phyloP scores from a whole-genome alignment of 2,888 invertebrate genomes.

The Eretmocerus hayati region DNA sequence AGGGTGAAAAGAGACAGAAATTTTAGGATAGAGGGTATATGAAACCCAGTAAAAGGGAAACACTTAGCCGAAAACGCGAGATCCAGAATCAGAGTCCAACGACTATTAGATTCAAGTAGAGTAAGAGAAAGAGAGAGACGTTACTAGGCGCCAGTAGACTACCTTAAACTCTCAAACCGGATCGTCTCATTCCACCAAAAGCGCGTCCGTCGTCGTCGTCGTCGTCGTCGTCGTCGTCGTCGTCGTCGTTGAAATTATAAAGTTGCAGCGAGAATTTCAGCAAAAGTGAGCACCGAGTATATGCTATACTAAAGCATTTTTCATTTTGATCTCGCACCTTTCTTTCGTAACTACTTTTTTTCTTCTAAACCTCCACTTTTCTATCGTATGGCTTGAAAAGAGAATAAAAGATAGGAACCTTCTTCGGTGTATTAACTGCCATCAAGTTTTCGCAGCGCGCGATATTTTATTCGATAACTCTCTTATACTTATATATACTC shows the following conservation, averaged over 20 bases:
- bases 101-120: conserved; percentile 43
- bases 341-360: conserved; percentile 11
- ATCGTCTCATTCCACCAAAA: conserved; percentile 43
- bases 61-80: conserved; percentile 40
- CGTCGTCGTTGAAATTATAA: conserved; percentile 47
- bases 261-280: conserved; percentile 38
- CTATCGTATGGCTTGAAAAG: no score
- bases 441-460: no score
- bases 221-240: no score
- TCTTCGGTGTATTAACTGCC: not conserved
- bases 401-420: no score
- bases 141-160: conserved; percentile 44
- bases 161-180: conserved; percentile 36
- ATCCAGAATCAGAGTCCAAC: conserved; percentile 43
- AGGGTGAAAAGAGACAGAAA: not conserved
- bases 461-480: no score
- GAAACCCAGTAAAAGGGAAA: conserved; percentile 31
- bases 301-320: conserved; percentile 3
- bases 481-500: no score
- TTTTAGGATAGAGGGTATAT: not conserved
- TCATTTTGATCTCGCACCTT: conserved; percentile 18
- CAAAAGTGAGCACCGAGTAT: conserved; percentile 25
- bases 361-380: conserved; percentile 2
- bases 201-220: no score
- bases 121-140: no score